phyloP scores from a whole-genome alignment of 2,888 invertebrate species.

The Phaedon cochleariae region DNA sequence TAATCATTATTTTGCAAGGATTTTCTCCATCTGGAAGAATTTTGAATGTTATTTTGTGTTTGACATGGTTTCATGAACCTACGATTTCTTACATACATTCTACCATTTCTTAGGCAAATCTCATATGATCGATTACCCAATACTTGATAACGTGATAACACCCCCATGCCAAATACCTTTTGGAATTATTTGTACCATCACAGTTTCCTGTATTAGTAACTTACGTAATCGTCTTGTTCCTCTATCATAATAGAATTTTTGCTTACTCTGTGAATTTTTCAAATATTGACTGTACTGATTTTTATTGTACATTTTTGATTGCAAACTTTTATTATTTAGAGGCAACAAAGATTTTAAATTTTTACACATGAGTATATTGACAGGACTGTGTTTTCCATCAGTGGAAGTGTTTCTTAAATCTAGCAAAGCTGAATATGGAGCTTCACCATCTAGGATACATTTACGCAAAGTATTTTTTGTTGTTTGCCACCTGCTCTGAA shows the following conservation, averaged over 20 bases:
- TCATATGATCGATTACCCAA: no score
- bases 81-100: no score
- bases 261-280: conserved; percentile 1
- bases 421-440: no score
- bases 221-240: neutral
- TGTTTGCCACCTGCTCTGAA: neutral
- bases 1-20: no score
- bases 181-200: no score
- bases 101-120: no score
- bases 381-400: conserved; percentile 8
- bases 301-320: conserved; percentile 14
- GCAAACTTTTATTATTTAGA: neutral
- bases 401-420: conserved; percentile 9
- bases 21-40: no score
- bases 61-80: no score
- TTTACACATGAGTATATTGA: conserved; percentile 8
- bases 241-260: conserved; percentile 14
- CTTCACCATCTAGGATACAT: neutral
- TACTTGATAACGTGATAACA: no score
- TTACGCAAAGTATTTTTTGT: neutral
- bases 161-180: no score
- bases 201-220: neutral
- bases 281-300: conserved; percentile 12
- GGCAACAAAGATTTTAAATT: conserved; percentile 5
- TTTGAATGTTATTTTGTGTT: no score